Evolutionary conservation across 2,888 invertebrate genomes (phyloP).

Genomic region (Athrips mouffetella): DNA sequence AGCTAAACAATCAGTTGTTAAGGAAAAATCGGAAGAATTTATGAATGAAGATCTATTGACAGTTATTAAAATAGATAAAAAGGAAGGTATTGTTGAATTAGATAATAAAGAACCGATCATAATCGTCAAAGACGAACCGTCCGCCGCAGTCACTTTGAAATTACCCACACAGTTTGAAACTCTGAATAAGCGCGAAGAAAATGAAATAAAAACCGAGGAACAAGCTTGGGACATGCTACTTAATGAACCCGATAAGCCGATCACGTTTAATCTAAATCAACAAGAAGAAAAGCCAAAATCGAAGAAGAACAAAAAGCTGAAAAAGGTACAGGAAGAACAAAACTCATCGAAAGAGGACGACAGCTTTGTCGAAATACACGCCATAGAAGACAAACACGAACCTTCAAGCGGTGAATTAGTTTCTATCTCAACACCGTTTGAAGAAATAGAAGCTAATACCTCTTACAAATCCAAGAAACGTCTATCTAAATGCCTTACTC

Average conservation of each 20-base stretch:
- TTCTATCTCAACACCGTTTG: constrained; percentile 60
- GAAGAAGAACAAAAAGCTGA: constrained; percentile 55
- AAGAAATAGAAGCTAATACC: constrained; percentile 46
- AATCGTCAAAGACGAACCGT: constrained; percentile 18
- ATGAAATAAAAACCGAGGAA: constrained; percentile 58
- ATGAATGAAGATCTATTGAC: neutral
- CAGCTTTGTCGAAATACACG: constrained; percentile 70
- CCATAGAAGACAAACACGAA: constrained; percentile 59
- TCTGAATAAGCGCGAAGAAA: constrained; percentile 28
- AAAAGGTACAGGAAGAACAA: constrained; percentile 52
- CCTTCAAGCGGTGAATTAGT: constrained; percentile 56
- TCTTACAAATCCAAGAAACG: constrained; percentile 57
- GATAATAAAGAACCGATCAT: constrained; percentile 16
- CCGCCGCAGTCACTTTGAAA: constrained; percentile 25
- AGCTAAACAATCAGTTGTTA: constrained; percentile 1
- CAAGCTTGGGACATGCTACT: constrained; percentile 70
- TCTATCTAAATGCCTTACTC: constrained; percentile 47
- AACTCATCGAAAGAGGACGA: constrained; percentile 58
- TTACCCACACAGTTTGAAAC: constrained; percentile 27
- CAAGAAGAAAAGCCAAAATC: constrained; percentile 57
- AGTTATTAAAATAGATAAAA: neutral
- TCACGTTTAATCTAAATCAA: constrained; percentile 29
- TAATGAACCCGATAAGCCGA: constrained; percentile 49
- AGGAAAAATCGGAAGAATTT: neutral
- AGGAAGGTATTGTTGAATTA: neutral